Conservation (phyloP, 2,888 invertebrate species). For the Caradrina kadenii region DNA sequence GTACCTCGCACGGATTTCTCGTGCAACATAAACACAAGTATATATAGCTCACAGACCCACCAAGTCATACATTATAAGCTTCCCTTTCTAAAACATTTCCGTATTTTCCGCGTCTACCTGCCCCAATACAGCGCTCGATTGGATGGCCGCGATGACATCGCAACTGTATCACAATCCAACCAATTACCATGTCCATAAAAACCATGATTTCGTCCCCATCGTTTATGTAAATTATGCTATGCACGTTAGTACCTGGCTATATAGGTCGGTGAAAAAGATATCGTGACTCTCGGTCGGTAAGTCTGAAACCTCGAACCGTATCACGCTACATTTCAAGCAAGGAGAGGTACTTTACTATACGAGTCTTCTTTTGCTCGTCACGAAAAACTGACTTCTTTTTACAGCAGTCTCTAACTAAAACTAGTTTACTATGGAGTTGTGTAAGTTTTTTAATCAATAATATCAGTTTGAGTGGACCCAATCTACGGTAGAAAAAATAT, state of each 20-base stretch:
- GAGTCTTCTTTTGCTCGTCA: constrained; percentile 84
- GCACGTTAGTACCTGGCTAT: constrained; percentile 47
- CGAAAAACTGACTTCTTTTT: constrained; percentile 74
- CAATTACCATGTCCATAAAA: constrained; percentile 68
- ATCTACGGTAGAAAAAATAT: neutral
- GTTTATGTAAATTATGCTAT: constrained; percentile 73
- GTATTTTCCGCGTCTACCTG: constrained; percentile 44
- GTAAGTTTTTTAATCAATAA: constrained; percentile 68
- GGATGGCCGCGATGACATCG: constrained; percentile 57
- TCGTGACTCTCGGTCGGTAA: constrained; percentile 83
- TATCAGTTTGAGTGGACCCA: neutral
- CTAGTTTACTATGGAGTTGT: constrained; percentile 70
- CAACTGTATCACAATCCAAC: constrained; percentile 63
- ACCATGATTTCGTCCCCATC: constrained; percentile 62
- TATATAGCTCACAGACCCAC: constrained; percentile 11
- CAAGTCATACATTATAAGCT: constrained; percentile 46
- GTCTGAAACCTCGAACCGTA: constrained; percentile 81
- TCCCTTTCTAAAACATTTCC: constrained; percentile 54
- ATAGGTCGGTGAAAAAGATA: constrained; percentile 75
- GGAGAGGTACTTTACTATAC: constrained; percentile 74
- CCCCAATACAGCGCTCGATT: constrained; percentile 35
- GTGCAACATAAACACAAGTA: constrained; percentile 52
- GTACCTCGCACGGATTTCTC: constrained; percentile 82
- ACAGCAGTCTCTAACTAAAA: constrained; percentile 32
- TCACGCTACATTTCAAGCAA: constrained; percentile 83